Percentiles rank a stretch among this genome's conserved stretches.
Conservation (phyloP, 2,113 vertebrate species). For the Rutilus rutilus region DNA sequence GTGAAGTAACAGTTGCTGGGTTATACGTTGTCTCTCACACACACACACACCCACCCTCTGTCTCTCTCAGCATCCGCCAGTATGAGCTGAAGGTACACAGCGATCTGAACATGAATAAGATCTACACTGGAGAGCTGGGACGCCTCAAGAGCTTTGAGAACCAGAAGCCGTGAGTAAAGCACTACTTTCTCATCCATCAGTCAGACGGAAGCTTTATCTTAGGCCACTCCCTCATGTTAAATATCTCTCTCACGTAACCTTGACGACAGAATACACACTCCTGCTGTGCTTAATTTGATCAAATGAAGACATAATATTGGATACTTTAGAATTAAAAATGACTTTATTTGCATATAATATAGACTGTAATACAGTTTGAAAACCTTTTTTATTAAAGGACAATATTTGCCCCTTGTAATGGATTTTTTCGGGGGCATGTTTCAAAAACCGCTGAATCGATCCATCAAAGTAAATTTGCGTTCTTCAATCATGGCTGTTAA, state of each 20-base stretch:
- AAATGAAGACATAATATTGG: not conserved
- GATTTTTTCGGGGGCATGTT: not conserved
- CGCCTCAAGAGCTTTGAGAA: slow-evolving; percentile 94
- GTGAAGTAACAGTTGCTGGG: not conserved
- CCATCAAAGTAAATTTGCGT: not conserved
- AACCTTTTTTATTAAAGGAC: not conserved
- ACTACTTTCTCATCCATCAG: not conserved
- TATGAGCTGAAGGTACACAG: slow-evolving; percentile 89
- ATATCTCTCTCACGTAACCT: not conserved
- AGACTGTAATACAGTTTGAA: not conserved
- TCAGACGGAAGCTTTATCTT: not conserved
- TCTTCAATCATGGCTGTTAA: not conserved
- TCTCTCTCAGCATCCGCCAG: slow-evolving; percentile 87
- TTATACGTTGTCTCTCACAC: not conserved
- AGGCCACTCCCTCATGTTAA: not conserved
- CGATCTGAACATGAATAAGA: slow-evolving; percentile 84
- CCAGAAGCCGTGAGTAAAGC: slow-evolving; percentile 92
- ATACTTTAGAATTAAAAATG: not conserved
- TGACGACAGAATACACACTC: not conserved
- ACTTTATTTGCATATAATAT: not conserved
- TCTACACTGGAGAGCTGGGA: slow-evolving; percentile 91
- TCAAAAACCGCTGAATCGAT: not conserved
- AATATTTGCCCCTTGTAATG: not conserved
- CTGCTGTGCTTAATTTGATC: not conserved
- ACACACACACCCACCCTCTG: not conserved